These are phyloP conservation scores for Gasterosteus aculeatus DNA, from an alignment of 2,113 vertebrate genomes.

Conservation along the genomic window DNA sequence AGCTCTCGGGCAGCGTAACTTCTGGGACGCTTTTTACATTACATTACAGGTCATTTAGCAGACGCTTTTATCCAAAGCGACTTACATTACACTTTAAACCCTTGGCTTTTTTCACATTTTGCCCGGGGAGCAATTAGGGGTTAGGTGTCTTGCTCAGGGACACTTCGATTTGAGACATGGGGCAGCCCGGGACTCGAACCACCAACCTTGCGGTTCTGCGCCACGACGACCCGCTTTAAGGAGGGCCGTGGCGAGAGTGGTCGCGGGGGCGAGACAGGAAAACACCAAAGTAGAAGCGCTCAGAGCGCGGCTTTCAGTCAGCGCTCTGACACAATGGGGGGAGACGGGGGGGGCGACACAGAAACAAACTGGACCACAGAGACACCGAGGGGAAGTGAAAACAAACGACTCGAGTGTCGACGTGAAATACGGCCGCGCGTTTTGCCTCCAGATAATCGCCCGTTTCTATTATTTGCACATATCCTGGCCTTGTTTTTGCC, in stretches of 20 bases:
- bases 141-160: too few species aligned
- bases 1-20: too few species aligned
- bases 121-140: too few species aligned
- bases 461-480: slow-evolving; percentile 73
- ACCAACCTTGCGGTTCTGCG: too few species aligned
- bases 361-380: slow-evolving; percentile 61
- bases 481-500: slow-evolving; percentile 73
- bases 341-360: slow-evolving; percentile 52
- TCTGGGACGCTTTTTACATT: too few species aligned
- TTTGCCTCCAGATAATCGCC: slow-evolving; percentile 58
- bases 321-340: slow-evolving; percentile 64
- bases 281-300: slow-evolving; percentile 43
- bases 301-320: slow-evolving; percentile 57
- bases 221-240: slow-evolving; percentile 6
- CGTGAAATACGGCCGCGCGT: slow-evolving; percentile 53
- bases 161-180: too few species aligned
- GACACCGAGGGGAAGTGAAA: slow-evolving; percentile 69
- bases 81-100: too few species aligned
- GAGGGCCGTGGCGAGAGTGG: slow-evolving; percentile 16
- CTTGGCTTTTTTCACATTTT: too few species aligned
- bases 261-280: slow-evolving; percentile 65
- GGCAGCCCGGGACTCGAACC: too few species aligned
- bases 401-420: slow-evolving; percentile 57
- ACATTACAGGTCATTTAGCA: too few species aligned
- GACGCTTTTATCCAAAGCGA: too few species aligned